These are phyloP conservation scores for Solenodon paradoxus DNA, from an alignment of 2,113 vertebrate species.

Conservation along the genomic window DNA sequence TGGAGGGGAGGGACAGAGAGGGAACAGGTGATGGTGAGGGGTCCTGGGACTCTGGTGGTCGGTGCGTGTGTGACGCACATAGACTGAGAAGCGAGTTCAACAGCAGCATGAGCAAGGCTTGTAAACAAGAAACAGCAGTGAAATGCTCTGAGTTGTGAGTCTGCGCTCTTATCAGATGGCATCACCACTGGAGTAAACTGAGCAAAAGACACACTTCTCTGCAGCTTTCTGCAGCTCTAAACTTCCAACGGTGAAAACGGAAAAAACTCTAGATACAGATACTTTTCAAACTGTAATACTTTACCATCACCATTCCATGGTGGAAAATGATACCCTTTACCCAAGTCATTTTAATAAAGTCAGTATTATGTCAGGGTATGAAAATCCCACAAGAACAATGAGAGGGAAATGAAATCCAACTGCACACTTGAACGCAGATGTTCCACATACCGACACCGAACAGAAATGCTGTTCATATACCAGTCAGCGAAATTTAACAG, in stretches of 20 bases:
- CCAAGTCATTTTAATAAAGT: background rate
- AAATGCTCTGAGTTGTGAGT: no score
- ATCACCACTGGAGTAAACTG: no score
- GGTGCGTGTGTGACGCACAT: no score
- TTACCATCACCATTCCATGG: background rate
- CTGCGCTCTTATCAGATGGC: no score
- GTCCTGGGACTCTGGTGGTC: no score
- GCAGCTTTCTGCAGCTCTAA: background rate
- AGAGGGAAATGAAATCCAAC: background rate
- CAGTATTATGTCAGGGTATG: background rate
- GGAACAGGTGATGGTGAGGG: no score
- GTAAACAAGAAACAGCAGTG: no score
- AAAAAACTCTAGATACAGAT: background rate
- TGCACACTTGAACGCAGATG: background rate
- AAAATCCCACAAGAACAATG: background rate
- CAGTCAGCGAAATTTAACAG: background rate
- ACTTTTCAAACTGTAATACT: background rate
- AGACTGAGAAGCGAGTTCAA: no score
- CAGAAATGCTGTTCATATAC: fast-evolving
- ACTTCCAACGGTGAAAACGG: no score
- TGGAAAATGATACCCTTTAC: background rate
- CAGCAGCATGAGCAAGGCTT: no score
- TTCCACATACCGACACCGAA: background rate
- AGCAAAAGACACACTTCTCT: background rate
- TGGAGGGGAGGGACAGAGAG: no score